phyloP scores from a whole-genome alignment of 2,888 invertebrate genomes.

The Spisula solida region DNA sequence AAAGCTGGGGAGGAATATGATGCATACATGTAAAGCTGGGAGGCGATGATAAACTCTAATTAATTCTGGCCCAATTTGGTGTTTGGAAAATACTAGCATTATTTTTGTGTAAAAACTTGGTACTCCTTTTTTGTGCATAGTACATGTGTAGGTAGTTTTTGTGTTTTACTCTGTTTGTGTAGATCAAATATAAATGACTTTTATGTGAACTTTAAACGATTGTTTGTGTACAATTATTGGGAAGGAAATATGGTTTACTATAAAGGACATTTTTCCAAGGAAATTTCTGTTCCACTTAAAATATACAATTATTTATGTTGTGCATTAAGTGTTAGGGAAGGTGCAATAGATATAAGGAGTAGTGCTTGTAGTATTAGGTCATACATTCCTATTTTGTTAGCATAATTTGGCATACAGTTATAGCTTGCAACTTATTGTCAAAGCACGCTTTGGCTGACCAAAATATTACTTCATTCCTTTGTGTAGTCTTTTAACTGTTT shows the following conservation, averaged over 20 bases:
- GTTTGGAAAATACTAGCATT: too few relatives aligned
- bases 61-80: too few relatives aligned
- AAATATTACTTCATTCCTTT: too few relatives aligned
- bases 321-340: not conserved
- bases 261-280: not conserved
- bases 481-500: too few relatives aligned
- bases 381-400: not conserved
- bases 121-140: not conserved
- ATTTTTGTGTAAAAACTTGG: not conserved
- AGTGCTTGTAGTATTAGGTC: not conserved
- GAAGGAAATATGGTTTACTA: not conserved
- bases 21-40: too few relatives aligned
- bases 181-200: not conserved
- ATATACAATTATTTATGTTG: not conserved
- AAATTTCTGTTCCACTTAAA: too few relatives aligned
- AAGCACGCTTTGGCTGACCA: not conserved
- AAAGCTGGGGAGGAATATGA: too few relatives aligned
- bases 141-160: not conserved
- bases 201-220: not conserved
- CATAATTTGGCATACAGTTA: not conserved
- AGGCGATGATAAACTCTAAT: too few relatives aligned
- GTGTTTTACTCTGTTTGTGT: not conserved
- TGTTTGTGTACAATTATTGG: not conserved
- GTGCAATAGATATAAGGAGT: conserved; percentile 1
- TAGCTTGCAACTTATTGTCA: not conserved